phyloP scores from a whole-genome alignment of 2,888 invertebrate species.

The Orgyia antiqua region DNA sequence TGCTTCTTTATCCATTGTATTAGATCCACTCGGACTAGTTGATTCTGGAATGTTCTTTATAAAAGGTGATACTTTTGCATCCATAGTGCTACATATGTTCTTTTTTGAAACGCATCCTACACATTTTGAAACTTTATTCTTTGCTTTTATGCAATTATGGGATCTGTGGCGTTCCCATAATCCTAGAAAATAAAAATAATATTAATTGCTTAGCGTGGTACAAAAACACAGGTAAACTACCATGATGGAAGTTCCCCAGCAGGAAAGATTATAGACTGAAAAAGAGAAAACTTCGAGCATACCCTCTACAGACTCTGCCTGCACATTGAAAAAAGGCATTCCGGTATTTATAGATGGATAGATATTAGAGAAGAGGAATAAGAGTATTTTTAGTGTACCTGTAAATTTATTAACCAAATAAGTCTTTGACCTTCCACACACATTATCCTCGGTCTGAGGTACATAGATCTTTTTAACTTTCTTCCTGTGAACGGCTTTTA shows the following conservation, averaged over 20 bases:
- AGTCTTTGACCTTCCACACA: constrained; percentile 47
- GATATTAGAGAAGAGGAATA: no score
- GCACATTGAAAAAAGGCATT: no score
- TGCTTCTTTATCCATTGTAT: constrained; percentile 30
- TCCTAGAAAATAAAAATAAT: constrained; percentile 24
- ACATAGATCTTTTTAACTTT: constrained; percentile 45
- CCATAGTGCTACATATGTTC: constrained; percentile 29
- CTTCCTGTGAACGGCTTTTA: constrained; percentile 36
- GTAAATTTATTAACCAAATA: no score
- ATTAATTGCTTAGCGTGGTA: no score
- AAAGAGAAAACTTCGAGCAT: no score
- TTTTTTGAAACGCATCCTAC: constrained; percentile 39
- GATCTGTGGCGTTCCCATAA: constrained; percentile 22
- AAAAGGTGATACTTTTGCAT: constrained; percentile 51
- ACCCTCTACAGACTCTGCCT: no score
- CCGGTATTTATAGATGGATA: no score
- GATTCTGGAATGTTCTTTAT: constrained; percentile 37
- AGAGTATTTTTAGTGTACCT: no score
- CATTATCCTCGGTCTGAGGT: constrained; percentile 48
- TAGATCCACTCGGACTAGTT: constrained; percentile 33
- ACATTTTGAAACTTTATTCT: constrained; percentile 51
- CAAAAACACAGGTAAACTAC: no score
- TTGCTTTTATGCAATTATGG: constrained; percentile 35
- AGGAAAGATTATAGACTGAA: no score
- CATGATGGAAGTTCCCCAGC: no score